A percentile compares a stretch with the other conserved stretches of the same genome.
phyloP scores from a whole-genome alignment of 1,140 invertebrate genomes.

The Protaetia brevitarsis region DNA sequence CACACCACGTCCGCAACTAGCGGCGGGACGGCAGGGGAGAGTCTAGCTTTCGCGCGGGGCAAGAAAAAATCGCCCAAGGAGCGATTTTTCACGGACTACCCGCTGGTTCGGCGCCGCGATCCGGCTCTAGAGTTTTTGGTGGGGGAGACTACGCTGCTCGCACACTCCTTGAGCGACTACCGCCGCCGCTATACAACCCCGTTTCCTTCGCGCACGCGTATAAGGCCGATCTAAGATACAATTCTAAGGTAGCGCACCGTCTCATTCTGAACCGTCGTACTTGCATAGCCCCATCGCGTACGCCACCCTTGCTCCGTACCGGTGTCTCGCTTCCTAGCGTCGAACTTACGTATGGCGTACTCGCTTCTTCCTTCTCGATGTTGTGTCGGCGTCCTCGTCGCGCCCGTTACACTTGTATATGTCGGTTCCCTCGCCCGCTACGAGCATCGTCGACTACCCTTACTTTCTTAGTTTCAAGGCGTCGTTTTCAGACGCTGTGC shows the following conservation, averaged over 20 bases:
- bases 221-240: constrained; percentile 42
- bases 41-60: too few species aligned
- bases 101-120: too few species aligned
- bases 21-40: too few species aligned
- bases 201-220: too few species aligned
- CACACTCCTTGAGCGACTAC: too few species aligned
- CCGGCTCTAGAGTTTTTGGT: too few species aligned
- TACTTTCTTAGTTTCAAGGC: constrained; percentile 48
- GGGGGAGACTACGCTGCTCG: too few species aligned
- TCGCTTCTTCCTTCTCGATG: constrained; percentile 38
- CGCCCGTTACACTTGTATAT: constrained; percentile 39
- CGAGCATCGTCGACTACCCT: constrained; percentile 37
- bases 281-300: constrained; percentile 38
- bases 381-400: constrained; percentile 37
- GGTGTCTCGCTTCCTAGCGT: too few species aligned
- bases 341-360: constrained; percentile 38
- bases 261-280: constrained; percentile 35
- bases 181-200: too few species aligned
- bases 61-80: too few species aligned
- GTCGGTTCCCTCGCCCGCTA: constrained; percentile 35
- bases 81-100: too few species aligned
- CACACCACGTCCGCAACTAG: too few species aligned
- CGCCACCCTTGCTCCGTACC: constrained; percentile 44
- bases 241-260: constrained; percentile 45
- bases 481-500: constrained; percentile 48